These are phyloP conservation scores for Channallabes apus DNA, from an alignment of 2,797 vertebrate species.

Conservation along the genomic window DNA sequence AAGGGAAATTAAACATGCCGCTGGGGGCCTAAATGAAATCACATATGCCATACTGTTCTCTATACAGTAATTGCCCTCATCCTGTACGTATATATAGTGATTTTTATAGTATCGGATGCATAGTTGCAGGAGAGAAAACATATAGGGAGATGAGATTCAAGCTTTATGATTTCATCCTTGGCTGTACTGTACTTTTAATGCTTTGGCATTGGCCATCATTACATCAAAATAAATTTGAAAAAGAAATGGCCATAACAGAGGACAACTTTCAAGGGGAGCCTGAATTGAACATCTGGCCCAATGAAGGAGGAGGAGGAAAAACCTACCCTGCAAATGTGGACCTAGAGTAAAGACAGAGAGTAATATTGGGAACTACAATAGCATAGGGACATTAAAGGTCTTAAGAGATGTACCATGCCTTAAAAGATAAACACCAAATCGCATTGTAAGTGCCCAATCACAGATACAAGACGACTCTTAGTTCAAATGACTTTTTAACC, in stretches of 20 bases:
- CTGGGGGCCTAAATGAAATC: conserved; percentile 53
- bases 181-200: conserved; percentile 57
- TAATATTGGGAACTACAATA: not conserved
- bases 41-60: conserved; percentile 41
- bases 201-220: conserved; percentile 63
- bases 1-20: conserved; percentile 25
- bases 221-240: conserved; percentile 67
- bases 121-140: conserved; percentile 23
- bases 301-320: conserved; percentile 38
- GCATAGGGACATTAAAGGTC: conserved; percentile 6
- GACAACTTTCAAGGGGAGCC: conserved; percentile 71
- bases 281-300: conserved; percentile 68
- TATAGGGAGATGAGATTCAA: conserved; percentile 16
- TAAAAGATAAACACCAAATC: not conserved
- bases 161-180: conserved; percentile 55
- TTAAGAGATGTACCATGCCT: not conserved
- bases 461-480: not conserved
- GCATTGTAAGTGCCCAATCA: conserved; percentile 12
- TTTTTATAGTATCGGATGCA: not conserved
- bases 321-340: conserved; percentile 47
- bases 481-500: not conserved
- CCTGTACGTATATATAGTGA: conserved; percentile 33
- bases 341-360: conserved; percentile 33
- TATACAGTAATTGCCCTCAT: conserved; percentile 24
- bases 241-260: conserved; percentile 61